Evolutionary conservation across 2,113 vertebrate genomes (phyloP).

Genomic region (Odocoileus hemionus): DNA sequence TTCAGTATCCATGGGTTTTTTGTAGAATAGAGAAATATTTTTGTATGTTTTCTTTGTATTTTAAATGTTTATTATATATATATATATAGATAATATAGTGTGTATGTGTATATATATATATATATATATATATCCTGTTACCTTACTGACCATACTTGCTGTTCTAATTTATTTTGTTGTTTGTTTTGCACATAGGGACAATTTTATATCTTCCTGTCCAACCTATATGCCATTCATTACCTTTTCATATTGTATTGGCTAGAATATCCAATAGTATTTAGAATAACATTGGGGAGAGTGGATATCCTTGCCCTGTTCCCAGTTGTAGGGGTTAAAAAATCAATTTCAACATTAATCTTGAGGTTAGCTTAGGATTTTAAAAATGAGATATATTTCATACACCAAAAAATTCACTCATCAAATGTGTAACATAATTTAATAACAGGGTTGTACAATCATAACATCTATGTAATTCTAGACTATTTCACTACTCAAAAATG

Average conservation of each 20-base stretch:
- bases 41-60: neutral
- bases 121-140: neutral
- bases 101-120: too few species aligned
- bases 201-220: neutral
- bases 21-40: neutral
- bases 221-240: neutral
- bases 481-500: neutral
- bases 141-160: neutral
- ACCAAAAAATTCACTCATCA: neutral
- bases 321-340: neutral
- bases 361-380: neutral
- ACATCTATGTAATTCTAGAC: neutral
- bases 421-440: neutral
- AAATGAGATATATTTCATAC: neutral
- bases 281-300: neutral
- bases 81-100: too few species aligned
- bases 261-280: neutral
- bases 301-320: neutral
- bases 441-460: neutral
- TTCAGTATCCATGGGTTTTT: neutral
- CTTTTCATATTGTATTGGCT: neutral
- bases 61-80: neutral
- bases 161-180: neutral
- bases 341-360: neutral
- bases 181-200: neutral